A percentile compares a stretch with the other conserved stretches of the same genome.
Conservation (phyloP, 2,797 vertebrate genomes). For the Gymnocypris eckloni region DNA sequence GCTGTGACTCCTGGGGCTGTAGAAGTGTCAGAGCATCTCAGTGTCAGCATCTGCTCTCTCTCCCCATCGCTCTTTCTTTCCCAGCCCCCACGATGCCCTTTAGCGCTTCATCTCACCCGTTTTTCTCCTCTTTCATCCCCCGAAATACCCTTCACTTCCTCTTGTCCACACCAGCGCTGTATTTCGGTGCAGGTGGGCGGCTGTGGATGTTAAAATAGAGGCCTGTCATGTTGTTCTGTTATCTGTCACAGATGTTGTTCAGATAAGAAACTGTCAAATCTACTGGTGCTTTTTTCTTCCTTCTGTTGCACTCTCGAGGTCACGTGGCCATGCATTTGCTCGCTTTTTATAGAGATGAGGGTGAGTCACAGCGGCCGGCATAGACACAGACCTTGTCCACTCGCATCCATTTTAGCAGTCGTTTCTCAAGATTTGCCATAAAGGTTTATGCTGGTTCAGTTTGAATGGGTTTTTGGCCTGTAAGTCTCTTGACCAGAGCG, state of each 20-base stretch:
- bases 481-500: not conserved
- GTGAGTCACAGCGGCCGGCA: conserved; percentile 43
- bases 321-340: conserved; percentile 23
- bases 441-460: not conserved
- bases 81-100: conserved; percentile 41
- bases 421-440: not conserved
- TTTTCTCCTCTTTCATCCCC: conserved; percentile 35
- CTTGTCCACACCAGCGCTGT: conserved; percentile 34
- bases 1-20: conserved; percentile 74
- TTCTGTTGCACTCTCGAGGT: conserved; percentile 32
- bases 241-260: conserved; percentile 60
- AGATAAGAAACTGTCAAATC: conserved; percentile 60
- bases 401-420: conserved; percentile 13
- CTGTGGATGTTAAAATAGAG: conserved; percentile 50
- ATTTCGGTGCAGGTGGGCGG: conserved; percentile 11
- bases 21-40: conserved; percentile 77
- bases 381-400: conserved; percentile 14
- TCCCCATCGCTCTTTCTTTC: conserved; percentile 56
- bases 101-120: conserved; percentile 40
- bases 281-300: conserved; percentile 51
- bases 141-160: conserved; percentile 32
- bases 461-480: not conserved
- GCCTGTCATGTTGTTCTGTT: conserved; percentile 51
- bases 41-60: conserved; percentile 75
- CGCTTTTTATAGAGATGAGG: conserved; percentile 39